Conservation (phyloP, 2,113 vertebrate genomes). For the Gasterosteus aculeatus region DNA sequence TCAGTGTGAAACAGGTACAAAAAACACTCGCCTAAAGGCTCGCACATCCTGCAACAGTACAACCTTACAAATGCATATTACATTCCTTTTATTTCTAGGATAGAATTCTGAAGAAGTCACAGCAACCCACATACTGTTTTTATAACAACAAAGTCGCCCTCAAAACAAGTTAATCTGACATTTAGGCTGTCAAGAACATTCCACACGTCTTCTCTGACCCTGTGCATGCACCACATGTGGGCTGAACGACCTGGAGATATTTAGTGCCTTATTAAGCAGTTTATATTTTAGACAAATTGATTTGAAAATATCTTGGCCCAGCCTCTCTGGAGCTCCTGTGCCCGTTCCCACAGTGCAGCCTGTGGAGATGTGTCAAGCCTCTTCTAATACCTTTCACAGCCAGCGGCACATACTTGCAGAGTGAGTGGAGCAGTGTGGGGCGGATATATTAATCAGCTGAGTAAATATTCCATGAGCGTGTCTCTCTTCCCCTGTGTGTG, state of each 20-base stretch:
- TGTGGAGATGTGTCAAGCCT: conserved; percentile 73
- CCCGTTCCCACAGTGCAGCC: conserved; percentile 71
- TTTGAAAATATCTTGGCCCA: conserved; percentile 37
- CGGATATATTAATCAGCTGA: conserved; percentile 84
- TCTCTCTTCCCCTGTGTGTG: conserved; percentile 51
- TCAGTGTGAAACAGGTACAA: conserved; percentile 81
- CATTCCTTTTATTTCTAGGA: not conserved
- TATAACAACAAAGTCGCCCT: not conserved
- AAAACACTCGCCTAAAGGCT: not conserved
- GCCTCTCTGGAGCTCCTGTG: conserved; percentile 47
- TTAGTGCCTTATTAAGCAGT: conserved; percentile 50
- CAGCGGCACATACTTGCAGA: conserved; percentile 80
- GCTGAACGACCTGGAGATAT: conserved; percentile 13
- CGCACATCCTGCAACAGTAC: not conserved
- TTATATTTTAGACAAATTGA: not conserved
- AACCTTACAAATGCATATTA: not conserved
- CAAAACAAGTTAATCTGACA: not conserved
- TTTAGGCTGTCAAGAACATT: not conserved
- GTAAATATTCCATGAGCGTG: conserved; percentile 76
- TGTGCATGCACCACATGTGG: not conserved
- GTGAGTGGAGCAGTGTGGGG: conserved; percentile 76
- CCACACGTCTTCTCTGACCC: not conserved
- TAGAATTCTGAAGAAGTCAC: not conserved
- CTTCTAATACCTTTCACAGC: conserved; percentile 80
- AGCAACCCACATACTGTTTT: too few species aligned